A percentile compares a stretch with the other conserved stretches of the same genome.
These are phyloP conservation scores for Antitype chi DNA, from an alignment of 2,888 invertebrate species.

Conservation along the genomic window DNA sequence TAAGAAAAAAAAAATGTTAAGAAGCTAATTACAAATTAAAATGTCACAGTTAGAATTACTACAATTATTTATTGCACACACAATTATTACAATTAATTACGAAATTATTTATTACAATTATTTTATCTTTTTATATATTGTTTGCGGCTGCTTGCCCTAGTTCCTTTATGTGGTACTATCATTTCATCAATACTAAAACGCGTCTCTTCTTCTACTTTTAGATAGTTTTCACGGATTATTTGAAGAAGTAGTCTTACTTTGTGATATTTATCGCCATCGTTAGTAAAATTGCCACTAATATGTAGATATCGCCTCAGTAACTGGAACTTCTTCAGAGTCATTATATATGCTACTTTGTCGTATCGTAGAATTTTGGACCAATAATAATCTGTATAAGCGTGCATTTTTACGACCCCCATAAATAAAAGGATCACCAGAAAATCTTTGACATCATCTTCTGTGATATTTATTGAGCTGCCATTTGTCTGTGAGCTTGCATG, in stretches of 20 bases:
- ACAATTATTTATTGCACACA: too few species aligned
- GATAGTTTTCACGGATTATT: neutral
- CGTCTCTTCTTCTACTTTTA: neutral
- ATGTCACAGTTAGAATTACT: too few species aligned
- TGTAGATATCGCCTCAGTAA: neutral
- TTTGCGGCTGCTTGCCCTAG: neutral
- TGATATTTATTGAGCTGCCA: neutral
- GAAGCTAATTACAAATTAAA: too few species aligned
- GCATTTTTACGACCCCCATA: neutral
- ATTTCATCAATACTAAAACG: neutral
- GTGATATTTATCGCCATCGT: neutral
- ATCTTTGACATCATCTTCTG: neutral
- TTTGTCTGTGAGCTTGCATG: constrained; percentile 3
- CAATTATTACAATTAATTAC: too few species aligned
- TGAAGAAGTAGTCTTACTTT: neutral
- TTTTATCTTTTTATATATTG: neutral
- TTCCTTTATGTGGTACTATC: neutral
- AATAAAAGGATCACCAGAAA: neutral
- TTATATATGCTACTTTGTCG: neutral
- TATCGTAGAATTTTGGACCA: neutral
- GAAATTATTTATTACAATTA: too few species aligned
- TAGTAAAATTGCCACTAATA: too few species aligned
- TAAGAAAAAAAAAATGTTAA: too few species aligned
- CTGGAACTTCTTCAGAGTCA: neutral
- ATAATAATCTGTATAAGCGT: neutral